These are phyloP conservation scores for Thaumatotibia leucotreta DNA, from an alignment of 1,140 invertebrate species.

Conservation along the genomic window DNA sequence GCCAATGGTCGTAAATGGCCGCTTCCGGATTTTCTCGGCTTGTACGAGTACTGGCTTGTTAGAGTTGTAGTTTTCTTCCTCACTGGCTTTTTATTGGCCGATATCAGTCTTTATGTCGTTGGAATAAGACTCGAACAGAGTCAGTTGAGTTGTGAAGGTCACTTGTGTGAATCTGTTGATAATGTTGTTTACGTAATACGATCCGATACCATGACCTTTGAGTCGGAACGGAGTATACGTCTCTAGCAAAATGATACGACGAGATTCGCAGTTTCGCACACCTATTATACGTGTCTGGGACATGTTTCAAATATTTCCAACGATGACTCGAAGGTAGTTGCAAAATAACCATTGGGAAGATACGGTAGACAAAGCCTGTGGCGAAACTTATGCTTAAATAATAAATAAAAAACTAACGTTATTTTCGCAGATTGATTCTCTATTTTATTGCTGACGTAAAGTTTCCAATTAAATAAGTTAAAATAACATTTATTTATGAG, in stretches of 20 bases:
- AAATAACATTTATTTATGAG: neutral
- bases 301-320: neutral
- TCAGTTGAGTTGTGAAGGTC: neutral
- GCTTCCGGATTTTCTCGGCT: conserved; percentile 1
- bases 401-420: no score
- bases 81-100: neutral
- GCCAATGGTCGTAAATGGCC: neutral
- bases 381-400: no score
- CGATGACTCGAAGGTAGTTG: no score
- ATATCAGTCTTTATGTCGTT: neutral
- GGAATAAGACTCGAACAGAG: neutral
- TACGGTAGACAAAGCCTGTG: no score
- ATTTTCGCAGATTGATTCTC: no score
- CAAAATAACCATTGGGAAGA: no score
- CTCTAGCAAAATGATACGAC: no score
- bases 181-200: neutral
- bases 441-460: neutral
- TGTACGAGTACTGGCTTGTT: neutral
- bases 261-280: no score
- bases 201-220: neutral
- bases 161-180: neutral
- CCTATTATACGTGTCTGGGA: neutral
- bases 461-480: neutral
- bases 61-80: neutral
- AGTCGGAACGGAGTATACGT: neutral